These are phyloP conservation scores for Leptogaster cylindrica DNA, from an alignment of 2,888 invertebrate genomes.

Conservation along the genomic window DNA sequence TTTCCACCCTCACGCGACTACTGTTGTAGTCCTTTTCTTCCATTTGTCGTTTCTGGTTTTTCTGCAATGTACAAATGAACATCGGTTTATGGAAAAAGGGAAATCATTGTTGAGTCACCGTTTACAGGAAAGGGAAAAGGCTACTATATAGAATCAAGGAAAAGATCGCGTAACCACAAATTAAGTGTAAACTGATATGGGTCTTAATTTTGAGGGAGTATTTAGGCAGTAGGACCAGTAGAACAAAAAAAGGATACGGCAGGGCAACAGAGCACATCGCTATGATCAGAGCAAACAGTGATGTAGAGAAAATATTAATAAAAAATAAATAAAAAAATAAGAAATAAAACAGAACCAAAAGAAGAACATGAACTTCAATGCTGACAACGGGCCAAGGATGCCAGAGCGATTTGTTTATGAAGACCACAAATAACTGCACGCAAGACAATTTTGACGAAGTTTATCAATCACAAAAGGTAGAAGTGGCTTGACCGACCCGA, in stretches of 20 bases:
- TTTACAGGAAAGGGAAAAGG: constrained; percentile 14
- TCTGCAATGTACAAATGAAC: constrained; percentile 12
- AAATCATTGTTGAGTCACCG: constrained; percentile 9
- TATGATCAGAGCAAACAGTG: not conserved
- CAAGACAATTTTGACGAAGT: constrained; percentile 13
- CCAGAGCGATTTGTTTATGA: constrained; percentile 26
- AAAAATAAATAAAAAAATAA: not conserved
- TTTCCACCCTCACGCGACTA: not conserved
- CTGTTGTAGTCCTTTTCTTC: not conserved
- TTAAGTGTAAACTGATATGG: constrained; percentile 43
- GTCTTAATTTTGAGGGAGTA: constrained; percentile 25
- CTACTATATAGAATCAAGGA: constrained; percentile 15
- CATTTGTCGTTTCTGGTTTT: not conserved
- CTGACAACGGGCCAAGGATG: constrained; percentile 2
- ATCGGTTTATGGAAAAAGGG: not conserved
- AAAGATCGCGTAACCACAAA: constrained; percentile 41
- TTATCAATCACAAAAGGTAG: constrained; percentile 33
- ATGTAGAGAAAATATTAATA: not conserved
- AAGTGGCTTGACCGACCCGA: not conserved
- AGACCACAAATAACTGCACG: constrained; percentile 27
- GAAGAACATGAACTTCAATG: not conserved
- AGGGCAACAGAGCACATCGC: not conserved
- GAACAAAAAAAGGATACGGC: not conserved
- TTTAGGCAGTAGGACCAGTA: constrained; percentile 19
- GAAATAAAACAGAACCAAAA: not conserved